These are phyloP conservation scores for Triplophysa yarkandensis DNA, from an alignment of 2,797 vertebrate species.

Conservation along the genomic window DNA sequence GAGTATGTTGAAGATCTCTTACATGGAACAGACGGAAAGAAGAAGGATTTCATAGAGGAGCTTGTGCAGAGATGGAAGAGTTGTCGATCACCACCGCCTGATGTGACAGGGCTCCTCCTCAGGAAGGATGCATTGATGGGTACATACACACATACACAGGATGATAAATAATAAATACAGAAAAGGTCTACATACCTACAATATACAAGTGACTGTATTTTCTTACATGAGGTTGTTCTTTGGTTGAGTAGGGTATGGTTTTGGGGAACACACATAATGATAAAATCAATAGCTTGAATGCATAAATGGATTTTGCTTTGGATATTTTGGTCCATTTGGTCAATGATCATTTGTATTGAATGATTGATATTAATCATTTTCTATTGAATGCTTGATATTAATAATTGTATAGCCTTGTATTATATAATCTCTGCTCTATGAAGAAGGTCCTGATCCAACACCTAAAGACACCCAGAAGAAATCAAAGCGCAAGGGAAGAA, in stretches of 20 bases:
- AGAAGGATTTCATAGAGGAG: slow-evolving; percentile 85
- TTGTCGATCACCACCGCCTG: slow-evolving; percentile 64
- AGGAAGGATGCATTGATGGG: slow-evolving; percentile 74
- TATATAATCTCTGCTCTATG: not conserved
- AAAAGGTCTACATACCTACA: too few species aligned
- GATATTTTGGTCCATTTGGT: too few species aligned
- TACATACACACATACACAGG: slow-evolving; percentile 48
- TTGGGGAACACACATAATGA: too few species aligned
- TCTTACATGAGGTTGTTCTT: too few species aligned
- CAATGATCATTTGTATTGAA: too few species aligned
- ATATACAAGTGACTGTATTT: too few species aligned
- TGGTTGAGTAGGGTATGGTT: too few species aligned
- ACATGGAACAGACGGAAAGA: slow-evolving; percentile 86
- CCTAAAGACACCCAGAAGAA: slow-evolving; percentile 83
- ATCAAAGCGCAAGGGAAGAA: slow-evolving; percentile 90
- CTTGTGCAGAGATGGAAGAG: slow-evolving; percentile 82
- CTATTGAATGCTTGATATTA: too few species aligned
- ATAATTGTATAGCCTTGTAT: too few species aligned
- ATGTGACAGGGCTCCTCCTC: slow-evolving; percentile 59
- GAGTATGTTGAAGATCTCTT: slow-evolving; percentile 92
- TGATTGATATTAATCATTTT: too few species aligned
- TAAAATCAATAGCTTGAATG: too few species aligned
- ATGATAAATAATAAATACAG: not conserved
- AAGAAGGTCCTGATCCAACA: slow-evolving; percentile 72
- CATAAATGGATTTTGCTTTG: too few species aligned